A percentile compares a stretch with the other conserved stretches of the same genome.
Evolutionary conservation across 2,113 vertebrate species (phyloP).

Genomic region (Haliaeetus leucogaster): DNA sequence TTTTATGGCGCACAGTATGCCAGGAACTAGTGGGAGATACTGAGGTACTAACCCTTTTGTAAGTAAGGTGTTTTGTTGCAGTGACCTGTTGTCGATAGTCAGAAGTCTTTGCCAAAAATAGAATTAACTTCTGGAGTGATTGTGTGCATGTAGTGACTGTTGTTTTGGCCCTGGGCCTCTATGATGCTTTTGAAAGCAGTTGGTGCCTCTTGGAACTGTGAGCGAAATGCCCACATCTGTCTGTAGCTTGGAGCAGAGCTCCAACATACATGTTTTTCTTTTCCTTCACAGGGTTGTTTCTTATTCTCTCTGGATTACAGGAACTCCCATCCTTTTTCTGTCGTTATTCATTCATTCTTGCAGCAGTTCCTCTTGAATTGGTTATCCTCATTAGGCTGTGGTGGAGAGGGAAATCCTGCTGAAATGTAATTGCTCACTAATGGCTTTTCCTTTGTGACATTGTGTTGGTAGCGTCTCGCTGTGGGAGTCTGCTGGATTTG

Average conservation of each 20-base stretch:
- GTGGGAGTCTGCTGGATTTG: background rate
- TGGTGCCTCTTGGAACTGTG: background rate
- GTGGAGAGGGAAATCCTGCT: slow-evolving; percentile 12
- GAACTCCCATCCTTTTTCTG: slow-evolving; percentile 29
- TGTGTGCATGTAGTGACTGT: accelerated
- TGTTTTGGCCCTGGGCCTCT: background rate
- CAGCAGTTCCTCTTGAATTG: background rate
- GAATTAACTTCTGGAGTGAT: background rate
- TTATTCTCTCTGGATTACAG: background rate
- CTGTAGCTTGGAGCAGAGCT: background rate
- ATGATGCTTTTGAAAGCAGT: background rate
- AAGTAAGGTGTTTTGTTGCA: background rate
- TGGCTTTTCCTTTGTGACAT: slow-evolving; percentile 52
- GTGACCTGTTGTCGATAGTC: background rate
- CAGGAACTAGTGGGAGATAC: background rate
- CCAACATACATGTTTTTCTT: background rate
- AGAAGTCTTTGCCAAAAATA: background rate
- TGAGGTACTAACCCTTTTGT: background rate
- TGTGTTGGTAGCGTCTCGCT: background rate
- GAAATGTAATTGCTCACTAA: slow-evolving; percentile 55
- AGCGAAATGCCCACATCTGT: background rate
- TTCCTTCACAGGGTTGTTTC: background rate
- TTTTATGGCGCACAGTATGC: background rate
- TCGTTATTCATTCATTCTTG: slow-evolving; percentile 1
- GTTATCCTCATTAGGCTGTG: slow-evolving; percentile 36